Evolutionary conservation across 2,113 vertebrate genomes (phyloP), one percentile per base, ranked within the genome.

Genomic region (Rhea pennata): DNA sequence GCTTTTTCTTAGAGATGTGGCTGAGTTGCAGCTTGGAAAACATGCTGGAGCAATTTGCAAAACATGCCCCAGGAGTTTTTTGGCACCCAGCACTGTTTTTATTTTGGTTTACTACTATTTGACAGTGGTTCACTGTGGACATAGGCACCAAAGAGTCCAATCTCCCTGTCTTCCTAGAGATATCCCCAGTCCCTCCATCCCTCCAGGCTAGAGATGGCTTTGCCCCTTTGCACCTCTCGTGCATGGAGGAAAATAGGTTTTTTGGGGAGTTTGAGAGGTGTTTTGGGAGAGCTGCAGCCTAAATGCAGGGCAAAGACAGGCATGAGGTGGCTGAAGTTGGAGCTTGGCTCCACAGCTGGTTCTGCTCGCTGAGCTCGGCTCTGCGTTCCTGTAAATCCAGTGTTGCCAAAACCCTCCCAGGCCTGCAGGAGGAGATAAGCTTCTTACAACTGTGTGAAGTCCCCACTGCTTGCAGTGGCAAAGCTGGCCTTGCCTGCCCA

Each of bases 11-110:
- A 8, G 9, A 71, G 71, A 31, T 58, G 9, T 19, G 15, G 15
- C 19, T 22, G 65, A 87, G 61, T 0, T 48, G 46, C 56, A 31
- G 29, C 56, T 58, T 16, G 56, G 1, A 27, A 82, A 39, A 13
- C 3, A 0, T 3, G 4, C 46, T 58, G 46, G 51, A 85, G 66
- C 4, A 19, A 66, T 27, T 19, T 0, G 0, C 2, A 1, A 23
- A 65, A 50, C 9, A 9, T 14, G 48, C 79, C 76, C 53, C 1
- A 2, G 46, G 71, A 48, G 53, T 59, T 9, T 6, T 42, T 62
- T 72, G 84, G 67, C 42, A 79, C 8, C 46, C 3, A 0, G 72
- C 0, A 1, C n/a, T 27, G 0, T 75, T 48, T 53, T 39, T 10
- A 12, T 54, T 61, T 62, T 0, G 1, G 22, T 78, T 83, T 2